Conservation (phyloP, 2,113 vertebrate species). For the Coturnix japonica region DNA sequence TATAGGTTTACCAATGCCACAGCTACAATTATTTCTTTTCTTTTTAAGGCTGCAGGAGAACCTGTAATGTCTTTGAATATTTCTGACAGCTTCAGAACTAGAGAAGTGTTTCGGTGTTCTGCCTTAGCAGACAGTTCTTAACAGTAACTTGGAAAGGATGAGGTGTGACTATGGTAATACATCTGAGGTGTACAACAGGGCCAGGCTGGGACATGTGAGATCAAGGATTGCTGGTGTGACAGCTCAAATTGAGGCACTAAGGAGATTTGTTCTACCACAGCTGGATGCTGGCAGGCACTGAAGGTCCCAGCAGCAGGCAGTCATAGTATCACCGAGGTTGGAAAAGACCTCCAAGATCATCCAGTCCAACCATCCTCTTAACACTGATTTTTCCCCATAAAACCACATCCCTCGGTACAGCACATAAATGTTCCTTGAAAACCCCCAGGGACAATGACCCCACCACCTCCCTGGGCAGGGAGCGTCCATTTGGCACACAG, state of each 20-base stretch:
- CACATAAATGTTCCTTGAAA: too few species aligned
- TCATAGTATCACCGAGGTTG: not conserved
- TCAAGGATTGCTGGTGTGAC: not conserved
- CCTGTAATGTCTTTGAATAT: not conserved
- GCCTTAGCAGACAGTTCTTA: not conserved
- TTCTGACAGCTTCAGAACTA: slow-evolving; percentile 5
- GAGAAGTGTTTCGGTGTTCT: not conserved
- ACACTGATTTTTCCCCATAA: too few species aligned
- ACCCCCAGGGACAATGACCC: too few species aligned
- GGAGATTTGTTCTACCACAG: not conserved
- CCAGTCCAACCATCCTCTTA: too few species aligned
- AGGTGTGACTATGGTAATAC: not conserved
- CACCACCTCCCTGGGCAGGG: too few species aligned
- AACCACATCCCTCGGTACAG: too few species aligned
- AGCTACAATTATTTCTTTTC: slow-evolving; percentile 48
- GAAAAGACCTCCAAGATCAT: too few species aligned
- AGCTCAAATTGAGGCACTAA: not conserved
- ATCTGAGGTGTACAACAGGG: not conserved
- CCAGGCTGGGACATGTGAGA: not conserved
- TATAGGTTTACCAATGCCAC: slow-evolving; percentile 55
- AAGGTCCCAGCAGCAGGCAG: not conserved
- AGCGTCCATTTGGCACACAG: slow-evolving; percentile 8
- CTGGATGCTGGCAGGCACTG: not conserved
- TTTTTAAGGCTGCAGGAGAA: slow-evolving; percentile 10
- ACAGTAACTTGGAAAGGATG: not conserved